phyloP scores from a whole-genome alignment of 2,888 invertebrate genomes.

The Ennomos fuscantarius region DNA sequence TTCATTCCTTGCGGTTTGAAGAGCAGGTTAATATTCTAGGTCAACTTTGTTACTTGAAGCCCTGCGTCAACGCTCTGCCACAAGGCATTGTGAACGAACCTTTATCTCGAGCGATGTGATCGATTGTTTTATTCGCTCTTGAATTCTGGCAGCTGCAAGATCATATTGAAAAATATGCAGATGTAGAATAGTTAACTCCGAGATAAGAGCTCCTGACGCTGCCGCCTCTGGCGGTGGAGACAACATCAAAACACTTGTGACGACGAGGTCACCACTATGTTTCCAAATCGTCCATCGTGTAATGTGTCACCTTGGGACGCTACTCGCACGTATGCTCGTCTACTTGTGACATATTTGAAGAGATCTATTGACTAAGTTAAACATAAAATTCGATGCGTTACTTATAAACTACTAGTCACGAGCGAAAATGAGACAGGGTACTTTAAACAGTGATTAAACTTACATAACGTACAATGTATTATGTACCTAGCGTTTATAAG shows the following conservation, averaged over 20 bases:
- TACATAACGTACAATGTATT: no score
- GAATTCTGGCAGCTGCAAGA: neutral
- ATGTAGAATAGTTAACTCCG: neutral
- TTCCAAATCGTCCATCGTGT: slow-evolving; percentile 8
- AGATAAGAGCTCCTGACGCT: neutral
- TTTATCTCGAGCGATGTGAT: slow-evolving; percentile 25
- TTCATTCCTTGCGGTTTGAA: no score
- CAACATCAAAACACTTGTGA: slow-evolving; percentile 10
- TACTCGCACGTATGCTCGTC: neutral
- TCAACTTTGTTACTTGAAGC: slow-evolving; percentile 3
- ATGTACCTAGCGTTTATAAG: no score
- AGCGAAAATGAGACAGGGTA: no score
- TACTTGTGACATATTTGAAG: no score
- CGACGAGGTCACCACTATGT: slow-evolving; percentile 6
- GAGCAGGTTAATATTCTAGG: no score
- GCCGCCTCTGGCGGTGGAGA: neutral
- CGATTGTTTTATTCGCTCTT: slow-evolving; percentile 15
- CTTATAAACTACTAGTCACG: no score
- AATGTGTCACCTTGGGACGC: slow-evolving; percentile 11
- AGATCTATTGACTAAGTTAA: no score
- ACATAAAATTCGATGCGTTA: no score
- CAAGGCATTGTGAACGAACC: slow-evolving; percentile 27
- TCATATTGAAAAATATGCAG: neutral
- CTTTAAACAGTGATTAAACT: no score
- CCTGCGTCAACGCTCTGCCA: slow-evolving; percentile 17